Base-by-base conservation (phyloP, 2,113 vertebrate genomes). In the Lates calcarifer region DNA sequence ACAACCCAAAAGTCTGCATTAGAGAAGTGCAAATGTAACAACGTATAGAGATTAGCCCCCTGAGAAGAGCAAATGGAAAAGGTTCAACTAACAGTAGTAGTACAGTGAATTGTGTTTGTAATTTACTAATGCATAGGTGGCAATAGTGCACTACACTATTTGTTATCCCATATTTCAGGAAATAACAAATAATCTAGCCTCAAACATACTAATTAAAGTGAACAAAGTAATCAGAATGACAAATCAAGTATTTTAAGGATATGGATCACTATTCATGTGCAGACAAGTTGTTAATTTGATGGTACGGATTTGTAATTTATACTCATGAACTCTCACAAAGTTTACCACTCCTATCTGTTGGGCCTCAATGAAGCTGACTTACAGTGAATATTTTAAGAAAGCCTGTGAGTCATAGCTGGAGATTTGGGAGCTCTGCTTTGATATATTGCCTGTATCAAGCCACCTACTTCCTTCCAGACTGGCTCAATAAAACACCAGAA, bases 401-500 rank as follows among this genome's bases (percentile, higher is more conserved):
- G 47, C 47, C 37, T 58, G 9, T 20, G 60, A 60, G 17, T 69
- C 49, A 43, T n/a, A 29, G 62, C 45, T 22, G 26, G 29, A 8
- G 31, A 39, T 28, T 24, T 57, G 20, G n/a, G 17, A 57, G 51
- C 41, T 33, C 26, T 26, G 60, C 28, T 55, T 61, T 72, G 43
- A 76, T 67, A 53, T n/a, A 65, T 26, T 3, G 39, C 24, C 24
- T 33, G 45, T 47, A 47, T 73, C 56, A 62, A 35, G 22, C 9
- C 3, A 5, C 33, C 22, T 26, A 64, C 47, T 39, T 65, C 3
- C 28, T 51, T 65, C 18, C 28, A 43, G 24, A 65, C 41, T 22
- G 47, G 18, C 45, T 62, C 56, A 56, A 70, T 62, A 47, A 24
- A 74, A 33, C 64, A 57, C 37, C 61, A 53, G 67, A 43, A 15